Conservation (phyloP, 2,797 vertebrate species). For the Ptychobarbus kaznakovi region DNA sequence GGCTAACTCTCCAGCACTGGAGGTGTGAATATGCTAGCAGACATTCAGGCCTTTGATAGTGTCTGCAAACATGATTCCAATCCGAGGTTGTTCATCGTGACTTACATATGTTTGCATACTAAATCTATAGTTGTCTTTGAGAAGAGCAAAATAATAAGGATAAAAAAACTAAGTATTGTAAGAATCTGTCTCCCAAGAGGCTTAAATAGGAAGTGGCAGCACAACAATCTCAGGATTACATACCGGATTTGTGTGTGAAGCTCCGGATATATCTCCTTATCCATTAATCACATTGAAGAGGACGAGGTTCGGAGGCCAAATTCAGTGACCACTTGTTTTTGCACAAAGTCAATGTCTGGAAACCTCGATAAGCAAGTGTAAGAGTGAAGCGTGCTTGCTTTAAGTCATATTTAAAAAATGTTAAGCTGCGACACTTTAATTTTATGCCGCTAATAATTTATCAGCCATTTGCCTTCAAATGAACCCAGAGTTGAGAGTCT, state of each 20-base stretch:
- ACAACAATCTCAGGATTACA: slow-evolving; percentile 80
- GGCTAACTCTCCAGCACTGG: neutral
- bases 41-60: neutral
- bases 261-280: slow-evolving; percentile 79
- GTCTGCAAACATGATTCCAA: neutral
- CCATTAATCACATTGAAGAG: slow-evolving; percentile 78
- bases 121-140: slow-evolving; percentile 36
- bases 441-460: slow-evolving; percentile 52
- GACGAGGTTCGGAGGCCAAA: slow-evolving; percentile 67
- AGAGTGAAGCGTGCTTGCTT: slow-evolving; percentile 19
- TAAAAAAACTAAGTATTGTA: slow-evolving; percentile 23
- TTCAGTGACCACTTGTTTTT: slow-evolving; percentile 25
- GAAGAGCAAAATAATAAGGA: slow-evolving; percentile 21
- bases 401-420: slow-evolving; percentile 41
- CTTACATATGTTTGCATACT: slow-evolving; percentile 1
- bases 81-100: neutral
- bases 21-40: neutral
- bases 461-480: slow-evolving; percentile 41
- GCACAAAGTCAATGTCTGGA: neutral
- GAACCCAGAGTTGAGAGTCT: slow-evolving; percentile 34
- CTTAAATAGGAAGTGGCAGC: slow-evolving; percentile 76
- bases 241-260: slow-evolving; percentile 79
- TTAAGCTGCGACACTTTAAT: slow-evolving; percentile 47
- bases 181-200: slow-evolving; percentile 70
- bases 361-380: neutral